These are phyloP conservation scores for Drosophila histrio DNA, from an alignment of 2,888 invertebrate genomes.

Conservation along the genomic window DNA sequence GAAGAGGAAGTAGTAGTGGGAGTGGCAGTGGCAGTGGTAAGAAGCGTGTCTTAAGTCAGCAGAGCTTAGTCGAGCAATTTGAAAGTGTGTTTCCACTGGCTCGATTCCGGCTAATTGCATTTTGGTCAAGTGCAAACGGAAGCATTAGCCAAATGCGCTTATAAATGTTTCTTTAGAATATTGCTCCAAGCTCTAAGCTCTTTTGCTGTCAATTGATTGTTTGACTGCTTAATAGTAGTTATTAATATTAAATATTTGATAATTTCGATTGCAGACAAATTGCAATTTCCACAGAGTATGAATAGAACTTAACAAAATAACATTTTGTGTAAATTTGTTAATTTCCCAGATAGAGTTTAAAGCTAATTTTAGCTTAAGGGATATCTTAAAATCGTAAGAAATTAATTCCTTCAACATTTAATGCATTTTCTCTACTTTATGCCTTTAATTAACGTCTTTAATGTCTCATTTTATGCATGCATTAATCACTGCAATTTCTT, in stretches of 20 bases:
- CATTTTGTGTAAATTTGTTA: not conserved
- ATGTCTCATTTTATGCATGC: constrained; percentile 18
- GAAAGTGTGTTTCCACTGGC: constrained; percentile 1
- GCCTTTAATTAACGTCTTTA: constrained; percentile 20
- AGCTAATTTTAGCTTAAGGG: not conserved
- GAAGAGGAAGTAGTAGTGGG: not conserved
- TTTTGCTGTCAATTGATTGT: not conserved
- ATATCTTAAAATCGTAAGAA: not conserved
- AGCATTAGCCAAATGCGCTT: constrained; percentile 5
- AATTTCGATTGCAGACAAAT: not conserved
- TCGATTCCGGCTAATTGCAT: constrained; percentile 35
- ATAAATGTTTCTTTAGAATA: not conserved
- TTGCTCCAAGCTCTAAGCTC: not conserved
- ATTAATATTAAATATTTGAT: constrained; percentile 4
- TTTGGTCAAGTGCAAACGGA: constrained; percentile 3
- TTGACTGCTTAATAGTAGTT: not conserved
- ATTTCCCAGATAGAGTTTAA: not conserved
- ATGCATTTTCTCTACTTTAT: not conserved
- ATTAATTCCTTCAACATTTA: not conserved
- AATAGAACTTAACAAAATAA: not conserved
- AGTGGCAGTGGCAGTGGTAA: not conserved
- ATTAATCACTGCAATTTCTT: constrained; percentile 41
- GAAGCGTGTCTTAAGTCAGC: constrained; percentile 1
- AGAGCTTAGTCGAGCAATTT: constrained; percentile 14
- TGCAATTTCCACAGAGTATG: not conserved